Evolutionary conservation across 2,797 vertebrate species (phyloP).

Genomic region (Micromesistius poutassou): DNA sequence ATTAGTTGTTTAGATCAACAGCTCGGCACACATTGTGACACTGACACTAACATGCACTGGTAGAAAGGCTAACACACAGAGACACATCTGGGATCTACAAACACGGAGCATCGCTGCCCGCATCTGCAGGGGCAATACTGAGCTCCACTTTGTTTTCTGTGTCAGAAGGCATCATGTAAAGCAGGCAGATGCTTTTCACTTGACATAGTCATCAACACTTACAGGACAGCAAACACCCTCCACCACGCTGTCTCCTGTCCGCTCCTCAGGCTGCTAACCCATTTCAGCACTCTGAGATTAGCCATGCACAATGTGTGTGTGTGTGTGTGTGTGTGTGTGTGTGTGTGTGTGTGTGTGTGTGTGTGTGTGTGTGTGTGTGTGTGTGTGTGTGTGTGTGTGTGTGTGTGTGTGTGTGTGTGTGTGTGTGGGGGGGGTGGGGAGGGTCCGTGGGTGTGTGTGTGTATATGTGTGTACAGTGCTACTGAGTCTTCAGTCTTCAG

Average conservation of each 20-base stretch:
- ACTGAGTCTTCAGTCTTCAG: not conserved
- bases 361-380: too few relatives aligned
- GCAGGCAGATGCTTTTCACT: conserved; percentile 63
- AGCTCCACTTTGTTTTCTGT: conserved; percentile 68
- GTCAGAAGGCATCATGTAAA: conserved; percentile 68
- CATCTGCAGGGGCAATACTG: conserved; percentile 70
- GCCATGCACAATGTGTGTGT: not conserved
- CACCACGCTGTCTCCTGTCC: not conserved
- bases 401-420: too few relatives aligned
- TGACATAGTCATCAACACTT: conserved; percentile 56
- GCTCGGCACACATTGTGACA: conserved; percentile 9
- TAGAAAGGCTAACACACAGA: not conserved
- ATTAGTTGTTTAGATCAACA: not conserved
- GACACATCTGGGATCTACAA: conserved; percentile 5
- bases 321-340: not conserved
- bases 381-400: too few relatives aligned
- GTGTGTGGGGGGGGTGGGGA: not conserved
- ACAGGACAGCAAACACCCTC: conserved; percentile 26
- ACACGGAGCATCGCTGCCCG: conserved; percentile 66
- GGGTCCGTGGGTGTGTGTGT: not conserved
- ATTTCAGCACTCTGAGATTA: not conserved
- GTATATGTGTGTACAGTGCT: not conserved
- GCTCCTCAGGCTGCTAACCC: not conserved
- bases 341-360: too few relatives aligned
- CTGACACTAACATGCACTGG: not conserved